Evolutionary conservation across 2,113 vertebrate species (phyloP).

Genomic region (Gymnogyps californianus): DNA sequence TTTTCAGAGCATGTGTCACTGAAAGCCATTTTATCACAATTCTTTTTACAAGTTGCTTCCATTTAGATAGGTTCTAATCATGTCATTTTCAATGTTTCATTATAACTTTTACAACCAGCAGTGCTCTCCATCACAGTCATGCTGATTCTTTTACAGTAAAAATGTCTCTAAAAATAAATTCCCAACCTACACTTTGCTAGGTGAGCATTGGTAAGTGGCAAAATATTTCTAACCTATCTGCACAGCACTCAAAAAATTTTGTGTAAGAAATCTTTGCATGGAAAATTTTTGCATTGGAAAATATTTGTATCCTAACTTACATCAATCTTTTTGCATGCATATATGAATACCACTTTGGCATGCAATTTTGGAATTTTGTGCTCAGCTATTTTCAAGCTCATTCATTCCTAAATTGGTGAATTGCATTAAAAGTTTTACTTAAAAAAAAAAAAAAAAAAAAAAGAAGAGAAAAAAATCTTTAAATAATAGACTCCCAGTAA

Average conservation of each 20-base stretch:
- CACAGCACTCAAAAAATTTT: neutral
- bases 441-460: neutral
- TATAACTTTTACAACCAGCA: conserved; percentile 36
- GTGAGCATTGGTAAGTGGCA: neutral
- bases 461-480: neutral
- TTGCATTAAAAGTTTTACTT: neutral
- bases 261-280: neutral
- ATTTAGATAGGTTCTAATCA: conserved; percentile 31
- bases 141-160: conserved; percentile 55
- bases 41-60: conserved; percentile 33
- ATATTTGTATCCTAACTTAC: neutral
- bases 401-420: neutral
- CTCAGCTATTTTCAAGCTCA: conserved; percentile 6
- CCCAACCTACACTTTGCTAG: conserved; percentile 1
- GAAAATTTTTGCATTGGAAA: neutral
- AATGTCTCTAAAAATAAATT: conserved; percentile 66
- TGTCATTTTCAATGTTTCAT: conserved; percentile 56
- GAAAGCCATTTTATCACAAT: neutral
- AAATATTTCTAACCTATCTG: conserved; percentile 12
- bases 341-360: neutral
- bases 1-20: neutral
- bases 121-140: conserved; percentile 38
- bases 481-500: neutral
- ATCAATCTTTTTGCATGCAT: neutral
- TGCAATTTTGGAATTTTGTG: neutral